A percentile compares a stretch with the other conserved stretches of the same genome.
Evolutionary conservation across 2,797 vertebrate species (phyloP).

Genomic region (Neosilurus mollespiculum): DNA sequence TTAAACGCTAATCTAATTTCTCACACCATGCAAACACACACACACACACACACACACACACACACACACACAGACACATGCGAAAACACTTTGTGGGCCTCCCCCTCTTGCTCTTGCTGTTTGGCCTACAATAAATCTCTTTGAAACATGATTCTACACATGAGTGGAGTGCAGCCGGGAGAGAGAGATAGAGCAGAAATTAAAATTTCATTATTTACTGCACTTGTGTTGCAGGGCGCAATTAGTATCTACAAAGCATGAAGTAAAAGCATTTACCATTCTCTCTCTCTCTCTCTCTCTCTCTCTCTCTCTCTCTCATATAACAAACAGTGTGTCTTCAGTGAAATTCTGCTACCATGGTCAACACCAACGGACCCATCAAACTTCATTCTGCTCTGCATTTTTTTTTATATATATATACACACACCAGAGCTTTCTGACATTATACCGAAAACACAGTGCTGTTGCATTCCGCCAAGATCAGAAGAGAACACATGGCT

Average conservation of each 20-base stretch:
- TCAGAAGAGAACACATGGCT: neutral
- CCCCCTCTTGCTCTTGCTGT: constrained; percentile 71
- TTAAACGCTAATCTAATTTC: constrained; percentile 50
- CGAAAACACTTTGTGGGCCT: constrained; percentile 36
- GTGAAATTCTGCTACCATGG: neutral
- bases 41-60: constrained; percentile 37
- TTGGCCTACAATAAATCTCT: constrained; percentile 78
- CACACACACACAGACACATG: constrained; percentile 32
- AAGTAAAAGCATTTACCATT: constrained; percentile 79
- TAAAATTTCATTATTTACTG: constrained; percentile 98
- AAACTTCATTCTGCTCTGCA: neutral
- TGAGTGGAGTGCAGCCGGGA: constrained; percentile 75
- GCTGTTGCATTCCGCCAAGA: neutral
- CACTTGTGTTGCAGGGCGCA: constrained; percentile 81
- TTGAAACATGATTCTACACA: constrained; percentile 84
- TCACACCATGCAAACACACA: constrained; percentile 36
- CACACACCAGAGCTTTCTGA: neutral
- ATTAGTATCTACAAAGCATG: constrained; percentile 90
- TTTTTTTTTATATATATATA: neutral
- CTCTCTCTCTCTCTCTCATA: constrained; percentile 79
- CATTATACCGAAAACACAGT: neutral
- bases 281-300: constrained; percentile 72
- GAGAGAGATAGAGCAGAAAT: constrained; percentile 74
- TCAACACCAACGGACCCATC: neutral
- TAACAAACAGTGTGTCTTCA: neutral